Evolutionary conservation across 1,140 invertebrate genomes (phyloP).

Genomic region (Pygmarrhopalites habei): DNA sequence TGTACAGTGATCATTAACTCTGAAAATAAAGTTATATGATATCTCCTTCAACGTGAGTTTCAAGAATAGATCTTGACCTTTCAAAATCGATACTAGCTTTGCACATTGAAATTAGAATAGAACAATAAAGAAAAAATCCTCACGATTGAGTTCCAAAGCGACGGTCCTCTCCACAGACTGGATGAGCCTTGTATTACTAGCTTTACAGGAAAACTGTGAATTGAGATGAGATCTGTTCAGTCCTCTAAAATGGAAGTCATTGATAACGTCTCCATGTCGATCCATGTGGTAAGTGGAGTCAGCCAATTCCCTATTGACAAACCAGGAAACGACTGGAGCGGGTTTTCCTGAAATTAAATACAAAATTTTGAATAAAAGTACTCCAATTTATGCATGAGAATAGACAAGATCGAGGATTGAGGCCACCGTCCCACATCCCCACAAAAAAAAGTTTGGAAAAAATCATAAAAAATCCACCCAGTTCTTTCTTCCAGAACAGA

Average conservation of each 20-base stretch:
- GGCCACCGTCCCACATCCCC: too few species aligned
- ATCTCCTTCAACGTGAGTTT: not conserved
- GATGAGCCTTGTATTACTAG: conserved; percentile 69
- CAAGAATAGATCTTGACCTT: not conserved
- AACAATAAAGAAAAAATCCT: conserved; percentile 48
- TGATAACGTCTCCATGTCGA: conserved; percentile 66
- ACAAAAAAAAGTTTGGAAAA: too few species aligned
- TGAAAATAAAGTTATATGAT: not conserved
- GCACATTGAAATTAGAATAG: not conserved
- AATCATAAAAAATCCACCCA: too few species aligned
- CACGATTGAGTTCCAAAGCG: conserved; percentile 70
- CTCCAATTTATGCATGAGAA: conserved; percentile 12
- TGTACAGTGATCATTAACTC: too few species aligned
- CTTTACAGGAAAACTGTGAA: conserved; percentile 73
- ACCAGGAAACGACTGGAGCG: conserved; percentile 44
- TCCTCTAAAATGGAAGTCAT: conserved; percentile 66
- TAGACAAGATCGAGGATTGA: too few species aligned
- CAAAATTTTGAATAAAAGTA: not conserved
- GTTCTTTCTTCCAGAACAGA: too few species aligned
- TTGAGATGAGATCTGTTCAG: conserved; percentile 69
- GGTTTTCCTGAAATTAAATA: conserved; percentile 31
- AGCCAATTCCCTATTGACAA: conserved; percentile 60
- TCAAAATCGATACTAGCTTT: not conserved
- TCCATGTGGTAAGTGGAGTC: conserved; percentile 50
- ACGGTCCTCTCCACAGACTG: conserved; percentile 66